These are phyloP conservation scores for Lepidurus arcticus DNA, from an alignment of 1,140 invertebrate species.

Conservation along the genomic window DNA sequence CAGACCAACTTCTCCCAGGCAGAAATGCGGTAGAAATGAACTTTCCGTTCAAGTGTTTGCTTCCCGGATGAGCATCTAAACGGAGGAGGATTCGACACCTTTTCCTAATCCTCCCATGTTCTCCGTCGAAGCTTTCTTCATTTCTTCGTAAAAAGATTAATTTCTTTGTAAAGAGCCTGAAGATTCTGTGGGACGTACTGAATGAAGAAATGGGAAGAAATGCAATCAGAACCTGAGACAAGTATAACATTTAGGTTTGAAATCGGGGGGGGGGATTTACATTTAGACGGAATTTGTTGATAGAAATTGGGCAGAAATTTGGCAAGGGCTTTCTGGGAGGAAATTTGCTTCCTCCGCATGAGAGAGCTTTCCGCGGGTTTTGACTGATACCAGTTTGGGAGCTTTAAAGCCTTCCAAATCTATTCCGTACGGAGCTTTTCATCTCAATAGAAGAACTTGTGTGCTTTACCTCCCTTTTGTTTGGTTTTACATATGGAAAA, in stretches of 20 bases:
- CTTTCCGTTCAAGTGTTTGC: neutral
- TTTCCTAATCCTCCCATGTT: no score
- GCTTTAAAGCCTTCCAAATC: no score
- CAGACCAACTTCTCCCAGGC: neutral
- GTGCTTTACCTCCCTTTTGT: no score
- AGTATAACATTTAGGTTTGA: neutral
- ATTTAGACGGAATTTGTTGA: neutral
- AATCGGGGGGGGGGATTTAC: neutral
- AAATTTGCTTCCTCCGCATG: neutral
- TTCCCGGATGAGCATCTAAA: neutral
- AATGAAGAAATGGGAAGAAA: neutral
- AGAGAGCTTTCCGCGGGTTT: neutral
- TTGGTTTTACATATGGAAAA: no score
- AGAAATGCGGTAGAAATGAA: neutral
- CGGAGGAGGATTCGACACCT: neutral
- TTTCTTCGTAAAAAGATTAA: no score
- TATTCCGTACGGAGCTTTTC: no score
- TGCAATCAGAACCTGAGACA: neutral
- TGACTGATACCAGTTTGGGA: no score
- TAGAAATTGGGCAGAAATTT: neutral
- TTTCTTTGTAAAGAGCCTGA: no score
- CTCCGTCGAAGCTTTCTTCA: no score
- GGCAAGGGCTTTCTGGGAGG: neutral
- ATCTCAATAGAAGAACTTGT: no score
- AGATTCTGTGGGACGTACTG: neutral